Percentiles rank a stretch among this genome's conserved stretches.
phyloP scores from a whole-genome alignment of 1,140 invertebrate species.

The Holcopasites calliopsidis region DNA sequence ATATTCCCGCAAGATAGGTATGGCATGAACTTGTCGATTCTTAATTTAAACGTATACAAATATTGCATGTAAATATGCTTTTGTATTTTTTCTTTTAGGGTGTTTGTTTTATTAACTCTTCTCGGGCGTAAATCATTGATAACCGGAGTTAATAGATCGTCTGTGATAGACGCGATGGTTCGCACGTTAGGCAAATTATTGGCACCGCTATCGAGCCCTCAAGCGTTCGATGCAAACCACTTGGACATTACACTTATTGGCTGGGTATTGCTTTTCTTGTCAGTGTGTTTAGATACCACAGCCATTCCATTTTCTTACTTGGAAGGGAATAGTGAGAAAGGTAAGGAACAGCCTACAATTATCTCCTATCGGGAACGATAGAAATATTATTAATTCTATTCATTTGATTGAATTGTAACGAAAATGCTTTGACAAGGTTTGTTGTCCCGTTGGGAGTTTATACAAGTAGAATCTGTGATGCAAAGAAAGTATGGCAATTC shows the following conservation, averaged over 20 bases:
- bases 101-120: conserved; percentile 92
- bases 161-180: conserved; percentile 83
- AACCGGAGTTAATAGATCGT: conserved; percentile 81
- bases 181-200: conserved; percentile 81
- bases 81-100: conserved; percentile 80
- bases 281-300: conserved; percentile 85
- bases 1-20: conserved; percentile 93
- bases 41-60: neutral
- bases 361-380: neutral
- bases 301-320: conserved; percentile 56
- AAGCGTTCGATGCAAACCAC: conserved; percentile 68
- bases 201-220: conserved; percentile 78
- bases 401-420: neutral
- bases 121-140: conserved; percentile 90
- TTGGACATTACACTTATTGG: conserved; percentile 83
- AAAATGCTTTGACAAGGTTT: conserved; percentile 67
- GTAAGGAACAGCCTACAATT: conserved; percentile 75
- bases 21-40: neutral
- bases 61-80: neutral
- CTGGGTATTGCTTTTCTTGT: conserved; percentile 90
- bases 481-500: conserved; percentile 80
- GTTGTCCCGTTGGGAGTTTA: conserved; percentile 88
- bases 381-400: too few species aligned
- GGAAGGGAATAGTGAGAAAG: conserved; percentile 75
- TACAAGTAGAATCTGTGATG: conserved; percentile 86